Base-by-base conservation (phyloP, 2,113 vertebrate genomes). In the Macrotus californicus region DNA sequence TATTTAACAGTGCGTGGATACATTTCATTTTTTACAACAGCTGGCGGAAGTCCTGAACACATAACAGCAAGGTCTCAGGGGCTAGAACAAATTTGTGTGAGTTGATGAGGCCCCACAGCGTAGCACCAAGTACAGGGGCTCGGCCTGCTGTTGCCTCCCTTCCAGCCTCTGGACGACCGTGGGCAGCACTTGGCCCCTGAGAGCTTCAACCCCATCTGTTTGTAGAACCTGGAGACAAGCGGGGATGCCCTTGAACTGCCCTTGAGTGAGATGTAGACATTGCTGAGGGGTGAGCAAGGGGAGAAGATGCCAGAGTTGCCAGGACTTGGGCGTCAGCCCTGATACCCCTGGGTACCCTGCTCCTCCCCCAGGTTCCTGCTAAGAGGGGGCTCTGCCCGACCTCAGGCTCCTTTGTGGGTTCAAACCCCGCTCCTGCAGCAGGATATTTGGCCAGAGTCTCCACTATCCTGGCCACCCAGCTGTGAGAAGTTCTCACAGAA, bases 41-140 rank as follows among this genome's bases (percentile, higher is more conserved):
- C 26, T 48, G 7, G 7, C 0, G 0, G 66, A n/a, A 19, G 54
- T 48, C 50, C 77, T 87, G 7, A 80, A 64, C 80, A 26, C 1
- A 0, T 0, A 43, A 2, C 15, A 3, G 34, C 12, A n/a, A 29
- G 36, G 19, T 39, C 29, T 59, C 1, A 0, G 7, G 29, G 93
- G 22, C 12, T 18, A 2, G 48, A 29, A 34, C 19, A 15, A 14
- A 54, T 36, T 13, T 16, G 31, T n/a, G 10, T 36, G 61, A 46
- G 36, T 36, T 8, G n/a, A 21, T 31, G 46, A 2, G 39, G 19
- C 26, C 54, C 26, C 14, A 13, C 14, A 13, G 46, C 15, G 26
- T 8, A 3, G 18, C 0, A 0, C 0, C 2, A 0, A n/a, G 12
- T 3, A 5, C 0, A 0, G 14, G 34, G 48, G 10, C 46, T 2